Conservation (phyloP, 2,797 vertebrate genomes). For the Ceryle rudis region DNA sequence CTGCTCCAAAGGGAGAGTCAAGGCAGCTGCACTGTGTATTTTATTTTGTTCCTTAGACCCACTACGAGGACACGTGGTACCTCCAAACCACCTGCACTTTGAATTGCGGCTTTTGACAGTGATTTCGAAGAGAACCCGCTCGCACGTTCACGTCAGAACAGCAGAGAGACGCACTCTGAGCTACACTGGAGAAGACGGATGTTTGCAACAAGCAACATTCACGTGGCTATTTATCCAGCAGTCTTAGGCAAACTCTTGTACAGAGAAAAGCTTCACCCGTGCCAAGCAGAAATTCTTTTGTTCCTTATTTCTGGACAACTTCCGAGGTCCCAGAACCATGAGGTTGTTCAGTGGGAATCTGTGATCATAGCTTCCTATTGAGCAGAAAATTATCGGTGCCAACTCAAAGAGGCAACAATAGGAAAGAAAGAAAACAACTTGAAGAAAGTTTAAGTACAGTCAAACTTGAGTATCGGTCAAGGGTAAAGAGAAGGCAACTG, state of each 20-base stretch:
- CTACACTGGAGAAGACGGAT: neutral
- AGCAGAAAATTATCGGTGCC: neutral
- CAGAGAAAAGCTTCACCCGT: neutral
- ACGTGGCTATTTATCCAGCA: neutral
- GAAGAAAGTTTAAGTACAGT: neutral
- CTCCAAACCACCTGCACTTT: neutral
- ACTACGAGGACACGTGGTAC: neutral
- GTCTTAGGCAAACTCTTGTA: neutral
- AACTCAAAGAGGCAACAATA: neutral
- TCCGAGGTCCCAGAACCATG: neutral
- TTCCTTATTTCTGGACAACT: neutral
- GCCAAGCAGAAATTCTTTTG: neutral
- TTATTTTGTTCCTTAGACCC: neutral
- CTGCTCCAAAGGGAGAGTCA: neutral
- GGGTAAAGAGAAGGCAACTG: neutral
- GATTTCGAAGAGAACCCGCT: neutral
- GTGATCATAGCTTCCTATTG: neutral
- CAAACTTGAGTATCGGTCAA: neutral
- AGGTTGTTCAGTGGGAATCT: neutral
- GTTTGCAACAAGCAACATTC: neutral
- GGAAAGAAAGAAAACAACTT: neutral
- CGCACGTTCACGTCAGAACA: neutral
- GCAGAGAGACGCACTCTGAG: rapidly evolving
- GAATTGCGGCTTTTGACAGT: neutral
- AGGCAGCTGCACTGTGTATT: neutral